These are phyloP conservation scores for Laothoe populi DNA, from an alignment of 2,888 invertebrate genomes.

Conservation along the genomic window DNA sequence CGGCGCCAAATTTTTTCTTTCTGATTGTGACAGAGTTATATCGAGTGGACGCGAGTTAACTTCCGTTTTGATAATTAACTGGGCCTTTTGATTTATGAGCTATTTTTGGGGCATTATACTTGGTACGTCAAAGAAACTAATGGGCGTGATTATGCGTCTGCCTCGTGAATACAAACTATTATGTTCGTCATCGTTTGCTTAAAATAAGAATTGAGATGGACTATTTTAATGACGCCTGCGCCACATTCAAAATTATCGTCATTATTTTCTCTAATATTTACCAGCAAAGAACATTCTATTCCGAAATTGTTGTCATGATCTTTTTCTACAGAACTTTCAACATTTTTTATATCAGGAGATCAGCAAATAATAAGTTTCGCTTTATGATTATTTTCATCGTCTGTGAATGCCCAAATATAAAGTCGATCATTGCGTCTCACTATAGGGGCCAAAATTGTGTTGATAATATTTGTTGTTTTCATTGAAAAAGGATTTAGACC, in stretches of 20 bases:
- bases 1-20: slow-evolving; percentile 56
- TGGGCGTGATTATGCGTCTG: slow-evolving; percentile 8
- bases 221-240: neutral
- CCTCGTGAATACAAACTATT: neutral
- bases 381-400: too few species aligned
- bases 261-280: too few species aligned
- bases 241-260: neutral
- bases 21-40: slow-evolving; percentile 46
- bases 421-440: too few species aligned
- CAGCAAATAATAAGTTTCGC: too few species aligned
- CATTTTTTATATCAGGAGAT: too few species aligned
- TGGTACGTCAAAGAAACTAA: slow-evolving; percentile 14
- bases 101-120: slow-evolving; percentile 17
- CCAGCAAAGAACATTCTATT: too few species aligned
- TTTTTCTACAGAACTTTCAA: too few species aligned
- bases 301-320: too few species aligned
- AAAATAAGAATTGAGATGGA: neutral
- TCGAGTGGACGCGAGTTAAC: slow-evolving; percentile 56
- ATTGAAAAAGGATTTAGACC: too few species aligned
- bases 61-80: slow-evolving; percentile 62
- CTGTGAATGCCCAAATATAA: too few species aligned
- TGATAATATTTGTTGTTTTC: too few species aligned
- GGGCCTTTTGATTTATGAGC: slow-evolving; percentile 8
- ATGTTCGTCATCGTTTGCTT: slow-evolving; percentile 1
- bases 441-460: too few species aligned